Base-by-base conservation (phyloP, 2,797 vertebrate species). In the Acrossocheilus wenchowensis region DNA sequence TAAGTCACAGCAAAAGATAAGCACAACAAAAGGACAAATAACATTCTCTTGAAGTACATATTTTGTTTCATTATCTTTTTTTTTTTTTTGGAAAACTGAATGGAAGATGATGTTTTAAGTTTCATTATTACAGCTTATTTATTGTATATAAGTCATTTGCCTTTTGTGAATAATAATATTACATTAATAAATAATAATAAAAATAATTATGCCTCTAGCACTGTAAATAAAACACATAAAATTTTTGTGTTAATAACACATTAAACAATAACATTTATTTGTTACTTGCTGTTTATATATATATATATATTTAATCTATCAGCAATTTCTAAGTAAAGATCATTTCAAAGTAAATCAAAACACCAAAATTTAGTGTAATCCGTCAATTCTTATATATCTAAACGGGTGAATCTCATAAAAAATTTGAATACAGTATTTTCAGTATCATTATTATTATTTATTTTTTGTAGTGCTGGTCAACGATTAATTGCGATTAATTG, bases 1-100 rank as follows among this genome's bases (percentile, higher is more conserved):
- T 34, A 79, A 57, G 21, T 17, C 26, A 48, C 83, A 60, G 62
- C 15, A 69, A 72, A 54, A 64, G n/a, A 82, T 34, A 14, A n/a
- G 14, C 9, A 36, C 8, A 69, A 60, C 64, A 82, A 36, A 75
- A 41, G 8, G 12, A 39, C 11, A 41, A 15, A 69, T 30, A 64
- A 66, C 8, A 50, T 54, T 78, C 15, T 30, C 26, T 34, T 52
- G 1, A 36, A 36, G 19, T 7, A 77, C n/a, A 7, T 21, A 36
- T 77, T 77, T 39, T 0, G 0, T 12, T 54, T 36, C 15, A 68
- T 36, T 36, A 3, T 21, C 0, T 36, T 52, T 12, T 52, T 3
- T 69, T 30, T 21, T 45, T 15, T 26, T 54, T 23, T 57, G 34
- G 23, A 78, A 78, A 60, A 9, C 6, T 39, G 0, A n/a, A 39